A percentile compares a stretch with the other conserved stretches of the same genome.
Conservation (phyloP, 2,888 invertebrate genomes). For the Tachina lurida region DNA sequence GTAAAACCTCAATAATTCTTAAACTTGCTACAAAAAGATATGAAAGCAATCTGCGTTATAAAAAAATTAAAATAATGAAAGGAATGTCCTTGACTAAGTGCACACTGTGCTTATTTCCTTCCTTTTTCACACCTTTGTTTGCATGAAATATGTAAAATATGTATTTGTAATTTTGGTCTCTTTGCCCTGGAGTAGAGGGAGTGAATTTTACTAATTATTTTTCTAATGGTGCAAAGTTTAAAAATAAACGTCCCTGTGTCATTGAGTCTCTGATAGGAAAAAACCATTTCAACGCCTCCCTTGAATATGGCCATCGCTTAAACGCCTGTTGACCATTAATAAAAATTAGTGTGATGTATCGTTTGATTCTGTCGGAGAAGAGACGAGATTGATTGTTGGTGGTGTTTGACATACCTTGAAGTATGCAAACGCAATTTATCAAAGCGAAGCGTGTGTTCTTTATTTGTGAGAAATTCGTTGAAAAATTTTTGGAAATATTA, state of each 20-base stretch:
- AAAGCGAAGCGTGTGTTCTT: background rate
- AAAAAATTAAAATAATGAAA: background rate
- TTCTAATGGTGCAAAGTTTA: conserved; percentile 54
- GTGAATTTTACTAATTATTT: conserved; percentile 69
- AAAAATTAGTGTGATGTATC: conserved; percentile 60
- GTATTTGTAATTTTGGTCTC: conserved; percentile 58
- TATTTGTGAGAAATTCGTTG: background rate
- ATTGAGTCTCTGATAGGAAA: conserved; percentile 36
- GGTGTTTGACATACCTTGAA: conserved; percentile 18
- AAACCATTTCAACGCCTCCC: conserved; percentile 60
- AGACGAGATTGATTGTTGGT: background rate
- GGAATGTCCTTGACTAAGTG: conserved; percentile 50
- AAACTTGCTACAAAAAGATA: conserved; percentile 5
- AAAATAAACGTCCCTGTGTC: conserved; percentile 51
- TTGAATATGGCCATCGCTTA: conserved; percentile 45
- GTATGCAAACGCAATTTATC: conserved; percentile 33
- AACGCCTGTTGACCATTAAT: conserved; percentile 70
- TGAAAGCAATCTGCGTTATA: conserved; percentile 52
- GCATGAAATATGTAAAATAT: conserved; percentile 41
- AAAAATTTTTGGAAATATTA: background rate
- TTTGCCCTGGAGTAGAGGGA: conserved; percentile 38
- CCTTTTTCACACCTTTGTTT: conserved; percentile 21
- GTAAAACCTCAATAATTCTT: conserved; percentile 31
- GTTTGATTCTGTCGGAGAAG: background rate
- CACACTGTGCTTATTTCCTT: conserved; percentile 52